phyloP scores from a whole-genome alignment of 2,113 vertebrate genomes.

The Thinocorus orbignyianus region DNA sequence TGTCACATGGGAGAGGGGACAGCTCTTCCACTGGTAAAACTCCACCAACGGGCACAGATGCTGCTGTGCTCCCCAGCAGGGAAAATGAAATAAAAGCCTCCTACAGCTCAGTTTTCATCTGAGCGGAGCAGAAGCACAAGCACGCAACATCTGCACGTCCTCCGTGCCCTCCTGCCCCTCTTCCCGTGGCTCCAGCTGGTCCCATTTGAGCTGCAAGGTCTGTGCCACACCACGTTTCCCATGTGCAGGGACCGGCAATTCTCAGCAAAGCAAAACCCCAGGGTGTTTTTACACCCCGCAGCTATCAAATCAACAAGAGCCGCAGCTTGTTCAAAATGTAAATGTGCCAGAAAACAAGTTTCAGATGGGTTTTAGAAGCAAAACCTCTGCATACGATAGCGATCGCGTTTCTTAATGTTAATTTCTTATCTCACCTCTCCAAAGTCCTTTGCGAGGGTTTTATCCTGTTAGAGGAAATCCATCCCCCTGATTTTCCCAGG shows the following conservation, averaged over 20 bases:
- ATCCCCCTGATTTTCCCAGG: constrained; percentile 25
- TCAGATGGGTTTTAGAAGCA: neutral
- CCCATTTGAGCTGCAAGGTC: neutral
- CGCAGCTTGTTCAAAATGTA: neutral
- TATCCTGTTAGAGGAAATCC: constrained; percentile 37
- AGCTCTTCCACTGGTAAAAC: neutral
- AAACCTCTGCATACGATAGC: neutral
- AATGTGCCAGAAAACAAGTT: constrained; percentile 4
- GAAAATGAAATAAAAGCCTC: neutral
- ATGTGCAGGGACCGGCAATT: rapidly evolving
- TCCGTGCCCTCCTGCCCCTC: neutral
- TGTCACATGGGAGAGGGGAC: neutral
- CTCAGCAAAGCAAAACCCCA: neutral
- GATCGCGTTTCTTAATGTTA: neutral
- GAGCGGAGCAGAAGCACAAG: neutral
- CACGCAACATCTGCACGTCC: neutral
- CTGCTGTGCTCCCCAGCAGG: neutral
- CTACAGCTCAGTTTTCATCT: neutral
- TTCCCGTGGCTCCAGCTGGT: rapidly evolving
- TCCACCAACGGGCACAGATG: rapidly evolving
- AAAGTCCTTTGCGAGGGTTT: constrained; percentile 30
- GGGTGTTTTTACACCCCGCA: neutral
- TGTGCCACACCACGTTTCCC: neutral
- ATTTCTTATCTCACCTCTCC: constrained; percentile 58
- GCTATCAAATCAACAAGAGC: neutral